phyloP scores from a whole-genome alignment of 1,140 invertebrate species.

The Saccostrea cuccullata region DNA sequence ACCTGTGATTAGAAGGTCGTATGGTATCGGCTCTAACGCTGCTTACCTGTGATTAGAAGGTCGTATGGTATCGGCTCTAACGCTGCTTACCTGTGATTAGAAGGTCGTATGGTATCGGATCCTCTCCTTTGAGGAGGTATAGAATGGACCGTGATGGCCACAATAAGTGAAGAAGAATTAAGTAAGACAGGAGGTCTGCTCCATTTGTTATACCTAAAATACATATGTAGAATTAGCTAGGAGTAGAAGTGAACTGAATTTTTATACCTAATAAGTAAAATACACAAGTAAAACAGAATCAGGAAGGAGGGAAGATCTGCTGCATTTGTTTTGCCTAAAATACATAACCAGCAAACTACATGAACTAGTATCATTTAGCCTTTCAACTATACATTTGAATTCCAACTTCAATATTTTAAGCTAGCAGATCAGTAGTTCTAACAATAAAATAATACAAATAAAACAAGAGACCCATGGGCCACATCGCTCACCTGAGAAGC shows the following conservation, averaged over 20 bases:
- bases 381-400: too few species aligned
- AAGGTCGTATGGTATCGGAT: constrained; percentile 79
- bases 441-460: too few species aligned
- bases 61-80: too few species aligned
- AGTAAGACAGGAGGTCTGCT: constrained; percentile 95
- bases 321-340: too few species aligned
- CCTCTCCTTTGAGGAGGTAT: constrained; percentile 84
- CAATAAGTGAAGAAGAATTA: constrained; percentile 94
- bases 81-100: constrained; percentile 67
- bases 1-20: neutral
- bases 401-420: too few species aligned
- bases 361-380: too few species aligned
- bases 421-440: too few species aligned
- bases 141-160: constrained; percentile 95
- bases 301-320: too few species aligned
- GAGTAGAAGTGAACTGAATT: neutral
- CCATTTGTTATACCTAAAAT: constrained; percentile 92
- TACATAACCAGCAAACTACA: too few species aligned
- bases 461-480: too few species aligned
- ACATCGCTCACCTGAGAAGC: too few species aligned
- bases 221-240: neutral
- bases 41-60: neutral
- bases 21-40: neutral
- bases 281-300: too few species aligned
- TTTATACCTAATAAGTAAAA: neutral